phyloP scores from a whole-genome alignment of 2,797 vertebrate species.

The Gallinago nigripennis region DNA sequence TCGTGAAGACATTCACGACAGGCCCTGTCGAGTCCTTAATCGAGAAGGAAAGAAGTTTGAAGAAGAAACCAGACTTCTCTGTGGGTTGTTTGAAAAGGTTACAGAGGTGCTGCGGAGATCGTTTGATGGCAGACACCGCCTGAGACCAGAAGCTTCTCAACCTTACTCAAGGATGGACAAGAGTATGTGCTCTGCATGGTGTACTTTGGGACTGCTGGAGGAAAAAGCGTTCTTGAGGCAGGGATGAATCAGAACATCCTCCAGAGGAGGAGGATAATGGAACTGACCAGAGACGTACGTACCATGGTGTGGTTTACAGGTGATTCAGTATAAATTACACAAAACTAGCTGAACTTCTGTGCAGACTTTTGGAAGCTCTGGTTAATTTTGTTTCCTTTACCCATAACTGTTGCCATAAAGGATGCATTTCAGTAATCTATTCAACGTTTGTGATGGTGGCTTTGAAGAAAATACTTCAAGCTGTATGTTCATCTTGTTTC shows the following conservation, averaged over 20 bases:
- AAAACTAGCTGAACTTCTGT: not conserved
- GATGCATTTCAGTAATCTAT: constrained; percentile 18
- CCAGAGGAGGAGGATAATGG: not conserved
- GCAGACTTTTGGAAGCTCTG: constrained; percentile 44
- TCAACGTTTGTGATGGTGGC: constrained; percentile 61
- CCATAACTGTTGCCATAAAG: constrained; percentile 8
- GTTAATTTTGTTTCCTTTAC: constrained; percentile 53
- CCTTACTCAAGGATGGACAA: constrained; percentile 22
- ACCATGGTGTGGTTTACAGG: constrained; percentile 45
- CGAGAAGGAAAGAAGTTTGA: constrained; percentile 68
- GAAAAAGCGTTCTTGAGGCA: not conserved
- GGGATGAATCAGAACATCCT: not conserved
- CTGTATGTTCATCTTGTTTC: constrained; percentile 65
- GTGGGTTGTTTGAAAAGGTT: constrained; percentile 61
- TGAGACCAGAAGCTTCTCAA: constrained; percentile 47
- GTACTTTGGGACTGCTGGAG: constrained; percentile 48
- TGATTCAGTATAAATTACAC: constrained; percentile 30
- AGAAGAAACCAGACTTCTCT: constrained; percentile 53
- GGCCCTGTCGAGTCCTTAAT: constrained; percentile 45
- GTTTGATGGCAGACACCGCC: constrained; percentile 14
- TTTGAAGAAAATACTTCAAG: constrained; percentile 83
- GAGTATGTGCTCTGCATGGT: not conserved
- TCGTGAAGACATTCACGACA: constrained; percentile 47
- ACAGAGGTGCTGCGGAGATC: constrained; percentile 44
- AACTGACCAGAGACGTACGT: not conserved